Percentiles rank a stretch among this genome's conserved stretches.
These are phyloP conservation scores for Physocephala rufipes DNA, from an alignment of 2,888 invertebrate genomes.

Conservation along the genomic window DNA sequence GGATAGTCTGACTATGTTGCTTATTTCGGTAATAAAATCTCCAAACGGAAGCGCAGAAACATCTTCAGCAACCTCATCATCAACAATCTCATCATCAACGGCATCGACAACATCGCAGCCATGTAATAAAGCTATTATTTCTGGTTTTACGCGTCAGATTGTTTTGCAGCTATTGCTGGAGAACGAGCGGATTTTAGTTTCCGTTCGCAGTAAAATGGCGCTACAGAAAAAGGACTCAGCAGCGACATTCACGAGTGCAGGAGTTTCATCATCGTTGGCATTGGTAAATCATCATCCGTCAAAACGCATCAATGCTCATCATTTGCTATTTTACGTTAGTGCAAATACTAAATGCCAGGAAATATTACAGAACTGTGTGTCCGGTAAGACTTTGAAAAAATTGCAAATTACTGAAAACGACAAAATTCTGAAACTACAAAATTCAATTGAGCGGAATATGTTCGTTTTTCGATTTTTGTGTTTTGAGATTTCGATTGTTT, in stretches of 20 bases:
- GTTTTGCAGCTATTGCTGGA: constrained; percentile 87
- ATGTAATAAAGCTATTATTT: constrained; percentile 67
- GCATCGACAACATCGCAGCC: constrained; percentile 10
- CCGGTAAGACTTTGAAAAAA: constrained; percentile 53
- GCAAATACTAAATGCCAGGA: constrained; percentile 79
- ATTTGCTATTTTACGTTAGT: constrained; percentile 78
- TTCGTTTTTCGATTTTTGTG: constrained; percentile 40
- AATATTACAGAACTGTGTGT: constrained; percentile 74
- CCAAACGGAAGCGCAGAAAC: constrained; percentile 43
- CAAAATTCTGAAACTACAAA: too few relatives aligned
- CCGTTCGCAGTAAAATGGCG: constrained; percentile 69
- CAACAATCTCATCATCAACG: constrained; percentile 38
- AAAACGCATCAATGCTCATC: constrained; percentile 77
- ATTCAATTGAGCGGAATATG: too few relatives aligned
- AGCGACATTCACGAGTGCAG: constrained; percentile 42
- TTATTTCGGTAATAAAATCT: constrained; percentile 65
- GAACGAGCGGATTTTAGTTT: constrained; percentile 83
- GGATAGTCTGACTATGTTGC: constrained; percentile 79
- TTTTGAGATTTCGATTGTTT: constrained; percentile 39
- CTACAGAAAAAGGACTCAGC: constrained; percentile 58
- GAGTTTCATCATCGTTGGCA: constrained; percentile 53
- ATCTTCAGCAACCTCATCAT: constrained; percentile 37
- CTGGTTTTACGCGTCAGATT: constrained; percentile 87
- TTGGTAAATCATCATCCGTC: constrained; percentile 71
- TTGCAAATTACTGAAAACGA: too few relatives aligned